Conservation (phyloP, 2,888 invertebrate genomes). For the Deroplatys truncata region DNA sequence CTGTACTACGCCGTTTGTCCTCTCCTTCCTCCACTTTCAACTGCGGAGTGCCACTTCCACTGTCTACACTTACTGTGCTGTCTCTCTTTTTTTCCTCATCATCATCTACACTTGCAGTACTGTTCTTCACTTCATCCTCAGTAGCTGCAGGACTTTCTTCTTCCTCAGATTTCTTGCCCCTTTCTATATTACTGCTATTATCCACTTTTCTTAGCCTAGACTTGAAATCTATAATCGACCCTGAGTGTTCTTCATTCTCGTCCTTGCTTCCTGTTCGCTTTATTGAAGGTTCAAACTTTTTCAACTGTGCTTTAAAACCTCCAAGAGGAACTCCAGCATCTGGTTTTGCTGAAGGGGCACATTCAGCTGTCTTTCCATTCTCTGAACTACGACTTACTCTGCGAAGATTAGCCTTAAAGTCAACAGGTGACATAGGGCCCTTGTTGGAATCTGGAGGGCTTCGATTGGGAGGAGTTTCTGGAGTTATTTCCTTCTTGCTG, state of each 20-base stretch:
- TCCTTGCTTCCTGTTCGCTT: constrained; percentile 23
- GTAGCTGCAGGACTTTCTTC: constrained; percentile 38
- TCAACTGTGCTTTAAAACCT: constrained; percentile 35
- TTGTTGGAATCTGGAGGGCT: constrained; percentile 19
- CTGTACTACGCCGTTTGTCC: constrained; percentile 85
- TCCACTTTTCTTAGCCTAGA: constrained; percentile 79
- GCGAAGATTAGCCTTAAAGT: constrained; percentile 51
- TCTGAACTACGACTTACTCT: constrained; percentile 40
- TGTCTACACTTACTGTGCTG: constrained; percentile 40
- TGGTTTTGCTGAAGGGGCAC: constrained; percentile 18
- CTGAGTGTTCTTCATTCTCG: constrained; percentile 36
- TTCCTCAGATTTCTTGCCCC: constrained; percentile 34
- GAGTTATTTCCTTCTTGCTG: neutral
- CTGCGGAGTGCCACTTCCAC: constrained; percentile 35
- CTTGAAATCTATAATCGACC: constrained; percentile 77
- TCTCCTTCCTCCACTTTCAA: constrained; percentile 60
- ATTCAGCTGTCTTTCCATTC: constrained; percentile 21
- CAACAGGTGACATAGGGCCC: constrained; percentile 37
- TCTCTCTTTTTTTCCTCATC: constrained; percentile 44
- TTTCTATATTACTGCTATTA: constrained; percentile 39
- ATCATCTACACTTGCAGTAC: constrained; percentile 34
- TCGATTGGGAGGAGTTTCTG: constrained; percentile 28
- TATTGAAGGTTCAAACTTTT: constrained; percentile 32
- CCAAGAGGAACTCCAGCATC: constrained; percentile 21
- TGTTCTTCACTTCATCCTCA: constrained; percentile 40